Evolutionary conservation across 2,888 invertebrate species (phyloP), one percentile per base, ranked within the genome.

Genomic region (Saturnia pavonia): DNA sequence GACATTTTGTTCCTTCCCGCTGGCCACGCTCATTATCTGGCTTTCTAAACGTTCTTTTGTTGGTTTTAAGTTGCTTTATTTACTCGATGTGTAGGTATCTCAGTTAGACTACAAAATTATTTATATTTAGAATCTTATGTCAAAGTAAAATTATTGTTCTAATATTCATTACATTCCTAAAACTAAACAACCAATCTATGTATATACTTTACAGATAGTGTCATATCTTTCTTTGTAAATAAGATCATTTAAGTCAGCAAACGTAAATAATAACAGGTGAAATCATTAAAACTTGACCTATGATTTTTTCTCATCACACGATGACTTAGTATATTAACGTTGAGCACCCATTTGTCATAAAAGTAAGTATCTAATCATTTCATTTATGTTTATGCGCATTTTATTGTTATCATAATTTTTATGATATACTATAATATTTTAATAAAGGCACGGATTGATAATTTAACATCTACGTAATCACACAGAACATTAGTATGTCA

Each of bases 21-120:
- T 92, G 85, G 88, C 85, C 84, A 85, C 86, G 88, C 88, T 91
- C 91, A 92, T 92, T 94, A 93, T 92, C 91, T 89, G 85, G 84
- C 89, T 86, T 89, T 87, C 85, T 83, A 82, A 88, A 88, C 85
- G 87, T 83, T 87, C 74, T 88, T 88, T 88, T 90, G 88, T 89
- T 87, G 87, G 83, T 85, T 86, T 89, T 79, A 77, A 90, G 90
- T 92, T 88, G 87, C 91, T 92, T 92, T 91, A 92, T 92, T 92
- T 91, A 90, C 88, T 86, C 78, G 22, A 25, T 66, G 42, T 54
- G n/a, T 51, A 22, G 51, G 45, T 40, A 51, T 22, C 22, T 65
- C 34, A 27, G 27, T 25, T 42, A 43, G n/a, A 40, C 7, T 34
- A 34, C 12, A 42, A 54, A 67, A 67, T 11, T 22, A 22, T 48